Evolutionary conservation across 2,888 invertebrate genomes (phyloP), one percentile per base, ranked within the genome.

Genomic region (Eupsilia transversa): DNA sequence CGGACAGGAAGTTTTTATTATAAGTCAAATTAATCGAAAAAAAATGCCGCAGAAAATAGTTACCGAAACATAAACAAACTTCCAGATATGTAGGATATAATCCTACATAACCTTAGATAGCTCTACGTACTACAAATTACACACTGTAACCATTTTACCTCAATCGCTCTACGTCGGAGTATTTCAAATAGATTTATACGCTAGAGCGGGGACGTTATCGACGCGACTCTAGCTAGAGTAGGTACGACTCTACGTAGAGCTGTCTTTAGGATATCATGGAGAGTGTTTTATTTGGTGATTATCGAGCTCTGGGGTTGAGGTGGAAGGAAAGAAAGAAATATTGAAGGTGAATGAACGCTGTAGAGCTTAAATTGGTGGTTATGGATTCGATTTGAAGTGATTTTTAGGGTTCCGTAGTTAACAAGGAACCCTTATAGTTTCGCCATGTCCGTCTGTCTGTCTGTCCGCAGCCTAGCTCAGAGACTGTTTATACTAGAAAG

Each of bases 161-260:
- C 86, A 77, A 86, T 86, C 80, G 84, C 81, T 83, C 76, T 69
- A 71, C 67, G 83, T 85, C 83, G 84, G 80, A 73, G 86, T 84
- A 86, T 84, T 84, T 86, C 84, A 84, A 84, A 84, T 84, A 86
- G 86, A 84, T 84, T 84, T 84, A 84, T 84, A 77, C 68, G 77
- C 52, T 68, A 60, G 72, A 77, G 54, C 60, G 69, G 69, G 72
- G 82, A 84, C 86, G 74, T 84, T 84, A 86, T 84, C 84, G 84
- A 75, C 69, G 54, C 76, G 85, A 75, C 82, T 82, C 82, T 85
- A 72, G 63, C 46, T 68, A 79, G 80, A 80, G 80, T 49, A 49
- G 49, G 49, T 61, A 61, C 74, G 74, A 57, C 79, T 74, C 74
- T 67, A 78, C 60, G 63, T 70, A 81, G 74, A 85, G 57, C 82